Percentiles rank a stretch among this genome's conserved stretches.
phyloP scores from a whole-genome alignment of 2,797 vertebrate species.

The Balearica regulorum region DNA sequence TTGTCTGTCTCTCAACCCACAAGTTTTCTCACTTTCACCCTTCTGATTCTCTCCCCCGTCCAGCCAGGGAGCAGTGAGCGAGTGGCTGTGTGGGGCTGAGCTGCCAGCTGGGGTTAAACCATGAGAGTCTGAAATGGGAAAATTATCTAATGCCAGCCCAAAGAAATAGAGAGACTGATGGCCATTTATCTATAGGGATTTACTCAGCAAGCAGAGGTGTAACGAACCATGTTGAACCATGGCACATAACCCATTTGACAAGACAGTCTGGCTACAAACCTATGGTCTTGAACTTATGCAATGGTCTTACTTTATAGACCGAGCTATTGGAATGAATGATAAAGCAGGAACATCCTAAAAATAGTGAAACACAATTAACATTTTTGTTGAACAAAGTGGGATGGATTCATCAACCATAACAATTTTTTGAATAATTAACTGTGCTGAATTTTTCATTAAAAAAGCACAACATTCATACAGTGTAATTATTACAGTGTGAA shows the following conservation, averaged over 20 bases:
- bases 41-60: too few species aligned
- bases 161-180: background rate
- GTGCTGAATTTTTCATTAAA: background rate
- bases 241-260: background rate
- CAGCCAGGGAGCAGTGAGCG: too few species aligned
- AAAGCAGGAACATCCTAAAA: slow-evolving; percentile 2
- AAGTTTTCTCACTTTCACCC: too few species aligned
- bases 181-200: background rate
- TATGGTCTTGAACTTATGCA: background rate
- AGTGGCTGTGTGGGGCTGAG: too few species aligned
- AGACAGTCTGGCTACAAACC: background rate
- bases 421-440: background rate
- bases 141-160: background rate
- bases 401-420: slow-evolving; percentile 12
- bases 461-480: background rate
- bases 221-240: background rate
- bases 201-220: background rate
- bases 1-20: too few species aligned
- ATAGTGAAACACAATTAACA: background rate
- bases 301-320: background rate
- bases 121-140: background rate
- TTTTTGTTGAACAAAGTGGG: slow-evolving; percentile 1
- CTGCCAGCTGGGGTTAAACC: too few species aligned
- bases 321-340: background rate
- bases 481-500: slow-evolving; percentile 1